These are phyloP conservation scores for Cercopithecus diana DNA, from an alignment of 2,797 vertebrate species.

Conservation along the genomic window DNA sequence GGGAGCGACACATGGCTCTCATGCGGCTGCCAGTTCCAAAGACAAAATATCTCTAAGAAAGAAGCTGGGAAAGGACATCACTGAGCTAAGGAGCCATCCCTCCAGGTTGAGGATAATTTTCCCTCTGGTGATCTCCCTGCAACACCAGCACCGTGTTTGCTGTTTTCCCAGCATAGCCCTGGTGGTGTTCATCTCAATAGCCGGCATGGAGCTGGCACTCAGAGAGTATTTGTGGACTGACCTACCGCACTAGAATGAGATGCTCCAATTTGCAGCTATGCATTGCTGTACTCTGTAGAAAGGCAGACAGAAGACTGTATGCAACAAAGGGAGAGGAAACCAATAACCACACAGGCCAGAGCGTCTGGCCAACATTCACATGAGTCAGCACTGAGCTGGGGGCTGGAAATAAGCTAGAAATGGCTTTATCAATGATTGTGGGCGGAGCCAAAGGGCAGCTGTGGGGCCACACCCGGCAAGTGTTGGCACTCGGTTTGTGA, in stretches of 20 bases:
- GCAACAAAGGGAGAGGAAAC: background rate
- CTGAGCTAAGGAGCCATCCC: rapidly evolving
- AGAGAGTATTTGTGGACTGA: background rate
- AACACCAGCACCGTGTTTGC: background rate
- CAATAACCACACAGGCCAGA: background rate
- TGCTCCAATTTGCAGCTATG: background rate
- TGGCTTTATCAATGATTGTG: background rate
- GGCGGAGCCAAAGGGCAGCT: background rate
- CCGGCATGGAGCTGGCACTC: background rate
- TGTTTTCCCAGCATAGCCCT: background rate
- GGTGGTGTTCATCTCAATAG: background rate
- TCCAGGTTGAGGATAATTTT: background rate
- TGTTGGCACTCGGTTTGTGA: background rate
- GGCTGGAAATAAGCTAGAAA: background rate
- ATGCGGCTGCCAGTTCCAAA: background rate
- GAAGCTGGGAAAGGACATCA: background rate
- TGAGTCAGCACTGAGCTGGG: background rate
- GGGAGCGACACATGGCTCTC: background rate
- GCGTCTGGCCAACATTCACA: background rate
- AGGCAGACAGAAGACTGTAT: background rate
- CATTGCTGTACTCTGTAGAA: rapidly evolving
- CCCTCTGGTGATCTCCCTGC: too few relatives aligned
- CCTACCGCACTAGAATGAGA: background rate
- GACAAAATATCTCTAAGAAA: background rate
- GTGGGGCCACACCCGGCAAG: background rate